Percentiles rank a stretch among this genome's conserved stretches.
These are phyloP conservation scores for Megaustenia siamemsis DNA, from an alignment of 2,888 invertebrate species.

Conservation along the genomic window DNA sequence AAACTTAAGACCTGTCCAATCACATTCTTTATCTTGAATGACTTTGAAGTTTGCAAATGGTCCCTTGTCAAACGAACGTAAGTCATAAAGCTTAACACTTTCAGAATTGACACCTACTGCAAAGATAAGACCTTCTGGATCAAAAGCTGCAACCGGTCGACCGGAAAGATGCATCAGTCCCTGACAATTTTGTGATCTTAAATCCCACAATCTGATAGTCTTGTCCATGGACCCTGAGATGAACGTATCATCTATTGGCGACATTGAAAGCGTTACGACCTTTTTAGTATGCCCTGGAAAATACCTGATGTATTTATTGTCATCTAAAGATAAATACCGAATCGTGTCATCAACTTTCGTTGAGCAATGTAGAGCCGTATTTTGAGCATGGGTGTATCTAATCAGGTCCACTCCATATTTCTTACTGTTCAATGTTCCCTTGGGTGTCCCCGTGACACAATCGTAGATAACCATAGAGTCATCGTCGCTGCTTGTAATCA, in stretches of 20 bases:
- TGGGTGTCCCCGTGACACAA: no score
- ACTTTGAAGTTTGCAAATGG: no score
- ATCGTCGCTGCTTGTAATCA: no score
- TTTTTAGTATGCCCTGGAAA: slow-evolving; percentile 91
- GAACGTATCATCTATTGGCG: slow-evolving; percentile 99
- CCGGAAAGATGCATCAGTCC: slow-evolving; percentile 97
- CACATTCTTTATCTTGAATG: slow-evolving; percentile 93
- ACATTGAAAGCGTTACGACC: slow-evolving; percentile 97
- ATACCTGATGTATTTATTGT: slow-evolving; percentile 99
- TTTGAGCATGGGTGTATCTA: no score
- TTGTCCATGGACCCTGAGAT: slow-evolving; percentile 97
- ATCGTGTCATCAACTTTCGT: no score
- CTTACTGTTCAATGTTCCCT: no score
- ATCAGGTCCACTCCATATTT: no score
- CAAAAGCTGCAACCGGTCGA: slow-evolving; percentile 98
- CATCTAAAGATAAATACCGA: slow-evolving; percentile 96
- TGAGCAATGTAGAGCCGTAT: no score
- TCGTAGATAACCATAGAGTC: no score
- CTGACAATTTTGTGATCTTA: slow-evolving; percentile 97
- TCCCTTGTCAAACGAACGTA: slow-evolving; percentile 96
- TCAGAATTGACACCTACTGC: slow-evolving; percentile 99
- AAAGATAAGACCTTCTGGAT: slow-evolving; percentile 94
- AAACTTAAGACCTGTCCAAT: slow-evolving; percentile 99
- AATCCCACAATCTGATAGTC: slow-evolving; percentile 97
- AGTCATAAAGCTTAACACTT: slow-evolving; percentile 96